Evolutionary conservation across 2,888 invertebrate genomes (phyloP).

Genomic region (Cinara cedri): DNA sequence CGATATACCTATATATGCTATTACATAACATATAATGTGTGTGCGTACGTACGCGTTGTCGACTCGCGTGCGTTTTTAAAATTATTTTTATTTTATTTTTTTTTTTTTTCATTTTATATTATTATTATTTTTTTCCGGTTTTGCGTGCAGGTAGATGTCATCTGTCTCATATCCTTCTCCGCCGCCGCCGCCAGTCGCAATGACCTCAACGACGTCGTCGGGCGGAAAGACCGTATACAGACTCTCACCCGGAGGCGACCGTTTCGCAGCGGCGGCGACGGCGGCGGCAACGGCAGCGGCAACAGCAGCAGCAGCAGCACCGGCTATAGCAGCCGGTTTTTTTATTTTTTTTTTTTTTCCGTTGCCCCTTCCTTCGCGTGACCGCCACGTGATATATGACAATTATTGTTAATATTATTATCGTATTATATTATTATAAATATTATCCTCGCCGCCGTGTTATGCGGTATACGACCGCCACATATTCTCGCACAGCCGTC

Average conservation of each 20-base stretch:
- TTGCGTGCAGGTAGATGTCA: conserved; percentile 23
- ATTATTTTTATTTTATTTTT: too few species aligned
- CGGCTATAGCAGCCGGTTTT: too few species aligned
- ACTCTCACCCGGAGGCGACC: conserved; percentile 27
- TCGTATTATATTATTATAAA: conserved; percentile 7
- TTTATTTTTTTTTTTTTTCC: too few species aligned
- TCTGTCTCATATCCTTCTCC: conserved; percentile 1
- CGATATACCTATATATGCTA: conserved; percentile 1
- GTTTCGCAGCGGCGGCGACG: conserved; percentile 40
- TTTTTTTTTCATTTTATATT: too few species aligned
- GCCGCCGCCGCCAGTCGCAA: conserved; percentile 20
- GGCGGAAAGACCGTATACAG: background rate
- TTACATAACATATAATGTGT: conserved; percentile 6
- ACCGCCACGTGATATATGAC: conserved; percentile 43
- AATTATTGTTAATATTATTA: conserved; percentile 10
- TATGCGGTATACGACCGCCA: background rate
- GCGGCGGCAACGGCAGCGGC: too few species aligned
- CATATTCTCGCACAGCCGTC: background rate
- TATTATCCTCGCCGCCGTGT: background rate
- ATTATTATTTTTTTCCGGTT: conserved; percentile 30
- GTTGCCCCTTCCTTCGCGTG: background rate
- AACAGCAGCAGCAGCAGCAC: too few species aligned
- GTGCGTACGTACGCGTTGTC: background rate
- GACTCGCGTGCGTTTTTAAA: background rate
- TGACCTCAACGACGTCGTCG: conserved; percentile 23